These are phyloP conservation scores for Cavia porcellus DNA, from an alignment of 2,113 vertebrate genomes.

Conservation along the genomic window DNA sequence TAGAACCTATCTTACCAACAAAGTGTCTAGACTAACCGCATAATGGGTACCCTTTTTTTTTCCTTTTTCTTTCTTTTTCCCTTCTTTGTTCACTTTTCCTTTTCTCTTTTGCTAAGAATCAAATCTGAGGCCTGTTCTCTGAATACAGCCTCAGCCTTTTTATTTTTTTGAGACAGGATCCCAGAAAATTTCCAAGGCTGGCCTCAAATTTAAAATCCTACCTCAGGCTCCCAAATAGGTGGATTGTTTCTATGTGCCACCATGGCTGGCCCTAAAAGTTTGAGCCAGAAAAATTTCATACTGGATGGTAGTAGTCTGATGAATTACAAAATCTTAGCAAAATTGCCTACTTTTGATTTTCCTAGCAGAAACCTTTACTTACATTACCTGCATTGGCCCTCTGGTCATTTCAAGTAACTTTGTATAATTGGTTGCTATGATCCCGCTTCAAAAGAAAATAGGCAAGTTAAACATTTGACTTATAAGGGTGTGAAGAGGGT, in stretches of 20 bases:
- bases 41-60: not conserved
- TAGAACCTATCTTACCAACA: not conserved
- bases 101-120: not conserved
- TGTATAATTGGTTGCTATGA: constrained; percentile 2
- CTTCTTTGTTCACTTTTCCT: not conserved
- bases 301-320: constrained; percentile 19
- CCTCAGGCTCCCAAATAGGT: not conserved
- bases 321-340: constrained; percentile 20
- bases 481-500: not conserved
- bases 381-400: not conserved
- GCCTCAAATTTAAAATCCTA: not conserved
- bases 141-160: not conserved
- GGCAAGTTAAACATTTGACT: not conserved
- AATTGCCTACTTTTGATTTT: not conserved
- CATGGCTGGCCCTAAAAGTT: not conserved
- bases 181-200: not conserved
- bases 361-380: not conserved
- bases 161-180: not conserved
- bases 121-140: not conserved
- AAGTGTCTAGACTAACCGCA: not conserved
- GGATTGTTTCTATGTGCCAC: not conserved
- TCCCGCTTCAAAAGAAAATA: not conserved
- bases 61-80: not conserved
- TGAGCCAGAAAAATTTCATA: not conserved
- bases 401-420: not conserved